Percentiles rank a stretch among this genome's conserved stretches.
phyloP scores from a whole-genome alignment of 1,140 invertebrate genomes.

The Danaus plexippus region DNA sequence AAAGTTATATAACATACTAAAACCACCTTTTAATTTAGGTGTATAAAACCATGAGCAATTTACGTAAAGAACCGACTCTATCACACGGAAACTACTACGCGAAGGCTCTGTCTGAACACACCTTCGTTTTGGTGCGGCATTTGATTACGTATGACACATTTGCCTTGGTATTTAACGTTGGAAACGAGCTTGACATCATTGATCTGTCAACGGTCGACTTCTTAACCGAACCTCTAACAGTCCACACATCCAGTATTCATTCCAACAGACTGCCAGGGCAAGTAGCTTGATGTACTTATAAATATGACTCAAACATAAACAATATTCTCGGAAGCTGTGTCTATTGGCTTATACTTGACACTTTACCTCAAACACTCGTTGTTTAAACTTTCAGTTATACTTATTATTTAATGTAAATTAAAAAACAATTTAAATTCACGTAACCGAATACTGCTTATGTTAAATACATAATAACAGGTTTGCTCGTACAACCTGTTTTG shows the following conservation, averaged over 20 bases:
- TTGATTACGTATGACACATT: constrained; percentile 30
- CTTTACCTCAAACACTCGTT: background rate
- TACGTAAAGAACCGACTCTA: constrained; percentile 35
- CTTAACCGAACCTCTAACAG: constrained; percentile 30
- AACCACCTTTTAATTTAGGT: constrained; percentile 22
- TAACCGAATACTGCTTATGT: too few relatives aligned
- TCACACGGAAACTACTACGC: constrained; percentile 47
- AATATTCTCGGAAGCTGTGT: background rate
- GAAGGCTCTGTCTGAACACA: constrained; percentile 32
- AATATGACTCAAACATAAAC: background rate
- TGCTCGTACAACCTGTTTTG: too few relatives aligned
- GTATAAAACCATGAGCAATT: constrained; percentile 36
- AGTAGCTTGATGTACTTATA: constrained; percentile 10
- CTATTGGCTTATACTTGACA: background rate
- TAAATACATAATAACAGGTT: too few relatives aligned
- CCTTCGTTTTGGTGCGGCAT: constrained; percentile 28
- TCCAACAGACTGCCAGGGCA: constrained; percentile 39
- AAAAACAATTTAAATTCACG: background rate
- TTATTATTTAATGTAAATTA: constrained; percentile 4
- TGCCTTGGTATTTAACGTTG: constrained; percentile 35
- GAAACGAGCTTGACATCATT: constrained; percentile 18
- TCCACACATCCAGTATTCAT: constrained; percentile 39
- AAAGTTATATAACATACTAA: too few relatives aligned
- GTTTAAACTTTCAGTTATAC: constrained; percentile 1
- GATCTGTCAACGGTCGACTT: constrained; percentile 26